Conservation (phyloP, 2,113 vertebrate species). For the Cebidichthys violaceus region DNA sequence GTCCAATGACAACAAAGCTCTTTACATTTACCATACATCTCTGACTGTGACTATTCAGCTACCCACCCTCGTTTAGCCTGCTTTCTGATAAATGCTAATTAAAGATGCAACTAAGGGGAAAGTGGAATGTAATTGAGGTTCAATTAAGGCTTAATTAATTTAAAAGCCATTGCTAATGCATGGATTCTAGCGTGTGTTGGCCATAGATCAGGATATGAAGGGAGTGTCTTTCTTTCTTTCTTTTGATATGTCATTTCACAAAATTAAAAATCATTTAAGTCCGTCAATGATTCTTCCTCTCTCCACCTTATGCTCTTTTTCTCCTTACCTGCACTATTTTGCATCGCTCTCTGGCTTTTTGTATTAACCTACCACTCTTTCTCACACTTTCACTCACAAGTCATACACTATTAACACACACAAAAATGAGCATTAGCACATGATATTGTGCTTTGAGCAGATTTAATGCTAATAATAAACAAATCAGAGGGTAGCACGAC, state of each 20-base stretch:
- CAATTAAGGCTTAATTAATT: slow-evolving; percentile 51
- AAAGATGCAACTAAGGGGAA: slow-evolving; percentile 38
- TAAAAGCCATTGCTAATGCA: slow-evolving; percentile 39
- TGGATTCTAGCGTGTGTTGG: neutral
- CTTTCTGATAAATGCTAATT: slow-evolving; percentile 45
- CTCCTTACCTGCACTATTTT: neutral
- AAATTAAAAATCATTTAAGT: neutral
- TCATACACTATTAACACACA: neutral
- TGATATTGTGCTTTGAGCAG: too few species aligned
- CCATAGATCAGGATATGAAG: neutral
- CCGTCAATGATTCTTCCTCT: neutral
- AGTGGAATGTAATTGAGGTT: slow-evolving; percentile 31
- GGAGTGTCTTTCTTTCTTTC: neutral
- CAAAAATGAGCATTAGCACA: too few species aligned
- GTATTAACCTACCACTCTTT: neutral
- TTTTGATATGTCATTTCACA: neutral
- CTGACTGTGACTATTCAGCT: neutral
- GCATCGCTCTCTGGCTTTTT: neutral
- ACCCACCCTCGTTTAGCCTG: slow-evolving; percentile 16
- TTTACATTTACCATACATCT: neutral
- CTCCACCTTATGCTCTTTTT: neutral
- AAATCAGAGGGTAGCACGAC: neutral
- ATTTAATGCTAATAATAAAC: neutral
- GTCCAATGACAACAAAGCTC: neutral
- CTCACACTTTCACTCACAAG: neutral